These are phyloP conservation scores for Heliconius himera DNA, from an alignment of 1,140 invertebrate genomes.

Conservation along the genomic window DNA sequence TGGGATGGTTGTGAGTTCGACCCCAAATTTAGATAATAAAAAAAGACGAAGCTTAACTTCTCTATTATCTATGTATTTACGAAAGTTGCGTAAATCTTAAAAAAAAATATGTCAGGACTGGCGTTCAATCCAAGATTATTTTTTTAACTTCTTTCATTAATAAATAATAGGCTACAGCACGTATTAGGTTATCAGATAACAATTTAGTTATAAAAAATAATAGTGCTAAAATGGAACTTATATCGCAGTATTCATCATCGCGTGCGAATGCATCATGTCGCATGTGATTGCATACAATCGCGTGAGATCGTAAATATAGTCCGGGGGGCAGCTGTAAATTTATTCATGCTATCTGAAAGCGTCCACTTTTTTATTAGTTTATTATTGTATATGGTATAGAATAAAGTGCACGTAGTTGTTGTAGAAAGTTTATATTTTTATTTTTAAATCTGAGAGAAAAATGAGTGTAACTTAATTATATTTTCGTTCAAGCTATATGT, in stretches of 20 bases:
- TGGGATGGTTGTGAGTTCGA: too few species aligned
- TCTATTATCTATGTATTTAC: too few species aligned
- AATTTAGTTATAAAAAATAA: slow-evolving; percentile 18
- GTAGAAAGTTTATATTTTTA: neutral
- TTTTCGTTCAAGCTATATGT: neutral
- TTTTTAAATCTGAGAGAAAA: too few species aligned
- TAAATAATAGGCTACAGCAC: neutral
- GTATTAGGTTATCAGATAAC: neutral
- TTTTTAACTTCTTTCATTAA: neutral
- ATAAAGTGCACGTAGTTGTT: neutral
- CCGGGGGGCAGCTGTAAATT: slow-evolving; percentile 6
- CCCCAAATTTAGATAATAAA: too few species aligned
- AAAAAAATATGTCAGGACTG: too few species aligned
- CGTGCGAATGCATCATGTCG: slow-evolving; percentile 13
- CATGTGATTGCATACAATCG: slow-evolving; percentile 17
- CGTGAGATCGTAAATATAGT: slow-evolving; percentile 12
- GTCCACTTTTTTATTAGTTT: slow-evolving; percentile 9
- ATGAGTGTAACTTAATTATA: neutral
- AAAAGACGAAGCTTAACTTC: too few species aligned
- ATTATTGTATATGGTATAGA: neutral
- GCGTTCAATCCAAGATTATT: too few species aligned
- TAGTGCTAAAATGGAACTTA: neutral
- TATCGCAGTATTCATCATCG: slow-evolving; percentile 7
- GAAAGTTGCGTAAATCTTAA: too few species aligned
- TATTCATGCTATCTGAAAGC: slow-evolving; percentile 9